These are phyloP conservation scores for Crotalus viridis DNA, from an alignment of 2,113 vertebrate species.

Conservation along the genomic window DNA sequence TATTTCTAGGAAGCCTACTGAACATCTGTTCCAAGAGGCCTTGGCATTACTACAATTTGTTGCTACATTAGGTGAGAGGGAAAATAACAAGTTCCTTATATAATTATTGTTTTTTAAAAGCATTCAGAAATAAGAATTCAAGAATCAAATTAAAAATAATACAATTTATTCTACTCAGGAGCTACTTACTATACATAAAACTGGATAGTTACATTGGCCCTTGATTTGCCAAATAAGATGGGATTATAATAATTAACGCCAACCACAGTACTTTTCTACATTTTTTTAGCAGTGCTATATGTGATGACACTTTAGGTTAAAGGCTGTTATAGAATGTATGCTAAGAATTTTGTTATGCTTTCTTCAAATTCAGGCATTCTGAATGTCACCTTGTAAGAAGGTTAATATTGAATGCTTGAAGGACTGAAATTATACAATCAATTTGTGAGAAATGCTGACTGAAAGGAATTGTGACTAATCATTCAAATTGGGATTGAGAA, in stretches of 20 bases:
- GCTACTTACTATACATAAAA: conserved; percentile 18
- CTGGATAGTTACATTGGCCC: neutral
- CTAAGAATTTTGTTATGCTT: too few species aligned
- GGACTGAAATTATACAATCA: too few species aligned
- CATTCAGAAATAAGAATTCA: conserved; percentile 34
- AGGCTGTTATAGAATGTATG: too few species aligned
- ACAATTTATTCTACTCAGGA: conserved; percentile 10
- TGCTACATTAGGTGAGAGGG: conserved; percentile 50
- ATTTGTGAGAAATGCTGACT: too few species aligned
- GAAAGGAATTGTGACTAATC: too few species aligned
- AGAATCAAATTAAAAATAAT: conserved; percentile 16
- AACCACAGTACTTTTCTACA: neutral
- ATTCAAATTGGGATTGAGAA: too few species aligned
- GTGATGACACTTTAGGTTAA: too few species aligned
- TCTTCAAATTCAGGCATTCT: too few species aligned
- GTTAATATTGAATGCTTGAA: too few species aligned
- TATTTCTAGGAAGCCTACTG: conserved; percentile 62
- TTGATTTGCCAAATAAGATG: neutral
- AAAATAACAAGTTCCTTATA: conserved; percentile 47
- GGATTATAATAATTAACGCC: neutral
- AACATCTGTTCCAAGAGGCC: conserved; percentile 20
- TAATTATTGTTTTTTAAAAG: conserved; percentile 48
- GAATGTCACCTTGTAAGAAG: too few species aligned
- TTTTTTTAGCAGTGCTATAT: too few species aligned
- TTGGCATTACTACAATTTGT: conserved; percentile 42